These are phyloP conservation scores for Heliconius ethilla DNA, from an alignment of 2,888 invertebrate species.

Conservation along the genomic window DNA sequence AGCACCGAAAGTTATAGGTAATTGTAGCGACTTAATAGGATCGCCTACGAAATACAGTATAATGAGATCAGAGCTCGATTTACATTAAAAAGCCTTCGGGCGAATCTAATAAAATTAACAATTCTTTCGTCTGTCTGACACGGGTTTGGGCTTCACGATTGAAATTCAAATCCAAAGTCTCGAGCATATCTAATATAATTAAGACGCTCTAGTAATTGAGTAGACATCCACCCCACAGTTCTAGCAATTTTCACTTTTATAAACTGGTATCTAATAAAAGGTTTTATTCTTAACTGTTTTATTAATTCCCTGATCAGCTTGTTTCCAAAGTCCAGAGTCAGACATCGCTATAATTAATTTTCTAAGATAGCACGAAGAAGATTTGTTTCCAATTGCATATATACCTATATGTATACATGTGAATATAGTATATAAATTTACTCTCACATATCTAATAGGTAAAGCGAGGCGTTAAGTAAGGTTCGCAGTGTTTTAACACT, in stretches of 20 bases:
- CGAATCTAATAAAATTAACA: conserved; percentile 73
- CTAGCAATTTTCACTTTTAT: conserved; percentile 50
- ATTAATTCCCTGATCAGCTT: conserved; percentile 36
- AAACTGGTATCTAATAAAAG: conserved; percentile 47
- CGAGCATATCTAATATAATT: conserved; percentile 75
- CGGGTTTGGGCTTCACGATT: conserved; percentile 64
- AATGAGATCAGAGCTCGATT: conserved; percentile 60
- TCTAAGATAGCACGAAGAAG: background rate
- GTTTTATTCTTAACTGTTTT: conserved; percentile 39
- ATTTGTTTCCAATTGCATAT: background rate
- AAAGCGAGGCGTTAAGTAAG: no score
- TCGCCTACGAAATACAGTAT: conserved; percentile 47
- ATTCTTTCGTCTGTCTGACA: conserved; percentile 65
- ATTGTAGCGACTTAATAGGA: conserved; percentile 42
- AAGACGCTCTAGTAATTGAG: conserved; percentile 73
- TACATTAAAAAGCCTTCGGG: conserved; percentile 67
- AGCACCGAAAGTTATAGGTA: conserved; percentile 41
- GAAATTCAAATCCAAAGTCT: conserved; percentile 77
- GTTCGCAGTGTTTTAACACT: no score
- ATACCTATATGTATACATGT: background rate
- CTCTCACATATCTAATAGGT: no score
- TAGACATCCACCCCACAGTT: conserved; percentile 65
- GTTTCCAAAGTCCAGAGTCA: conserved; percentile 10
- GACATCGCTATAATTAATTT: conserved; percentile 4
- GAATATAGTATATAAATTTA: no score